phyloP scores from a whole-genome alignment of 2,888 invertebrate genomes.

The Tipula helvola region DNA sequence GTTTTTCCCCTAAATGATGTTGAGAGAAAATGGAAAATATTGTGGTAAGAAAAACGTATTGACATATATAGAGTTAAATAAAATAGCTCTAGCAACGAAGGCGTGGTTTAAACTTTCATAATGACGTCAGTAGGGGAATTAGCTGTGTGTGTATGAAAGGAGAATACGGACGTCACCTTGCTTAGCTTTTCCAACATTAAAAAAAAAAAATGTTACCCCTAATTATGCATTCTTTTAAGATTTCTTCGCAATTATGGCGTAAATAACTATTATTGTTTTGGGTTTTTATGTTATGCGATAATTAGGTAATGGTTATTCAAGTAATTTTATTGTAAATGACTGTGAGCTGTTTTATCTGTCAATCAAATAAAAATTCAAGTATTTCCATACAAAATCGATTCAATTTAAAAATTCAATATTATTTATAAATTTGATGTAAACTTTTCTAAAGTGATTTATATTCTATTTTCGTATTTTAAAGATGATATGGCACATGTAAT shows the following conservation, averaged over 20 bases:
- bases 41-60: neutral
- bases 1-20: neutral
- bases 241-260: neutral
- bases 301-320: neutral
- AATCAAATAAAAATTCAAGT: neutral
- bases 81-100: neutral
- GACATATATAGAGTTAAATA: neutral
- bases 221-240: neutral
- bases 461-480: neutral
- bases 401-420: neutral
- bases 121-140: neutral
- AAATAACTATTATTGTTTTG: neutral
- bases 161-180: neutral
- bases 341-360: neutral
- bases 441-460: neutral
- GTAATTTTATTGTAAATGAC: neutral
- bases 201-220: neutral
- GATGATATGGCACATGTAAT: neutral
- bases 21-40: neutral
- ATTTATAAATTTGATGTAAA: neutral
- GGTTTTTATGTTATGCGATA: neutral
- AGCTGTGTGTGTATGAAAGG: neutral
- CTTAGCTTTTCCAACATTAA: neutral
- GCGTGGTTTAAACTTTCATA: neutral
- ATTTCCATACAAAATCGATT: neutral